Base-by-base conservation (phyloP, 2,797 vertebrate genomes). In the Sebastolobus altivelis region DNA sequence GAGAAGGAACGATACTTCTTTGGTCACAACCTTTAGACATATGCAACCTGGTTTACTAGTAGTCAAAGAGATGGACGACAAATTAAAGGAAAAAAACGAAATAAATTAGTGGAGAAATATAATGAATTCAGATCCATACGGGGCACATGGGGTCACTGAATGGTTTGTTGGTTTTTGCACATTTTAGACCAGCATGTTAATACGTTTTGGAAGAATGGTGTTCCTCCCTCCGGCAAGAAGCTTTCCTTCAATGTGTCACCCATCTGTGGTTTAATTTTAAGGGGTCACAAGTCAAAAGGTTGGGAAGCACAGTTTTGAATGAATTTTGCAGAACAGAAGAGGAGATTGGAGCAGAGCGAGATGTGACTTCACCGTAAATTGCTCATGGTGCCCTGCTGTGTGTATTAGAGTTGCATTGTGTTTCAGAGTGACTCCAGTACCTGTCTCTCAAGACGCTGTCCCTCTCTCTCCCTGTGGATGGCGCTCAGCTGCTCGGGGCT, bases 361-460 rank as follows among this genome's bases (percentile, higher is more conserved):
- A 46, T 9, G 4, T 27, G 55, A 62, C 40, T 12, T 63, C 5
- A 40, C 16, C 2, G 12, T 22, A 18, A 62, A 61, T 10, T 29
- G 8, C n/a, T 65, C 25, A n/a, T 22, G 11, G 61, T 29, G 14
- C 7, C 8, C 35, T 58, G 40, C 35, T 58, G 59, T 33, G 38
- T 58, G 3, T 63, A 20, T 33, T 8, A 11, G 16, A 38, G 35
- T 11, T 59, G 65, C 20, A 67, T 29, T 59, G 65, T 67, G 10
- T 74, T 56, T 65, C 0, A 63, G 29, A 27, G 20, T 70, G 61
- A 66, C 31, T 79, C 31, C 2, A 37, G 46, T 88, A 96, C 96
- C 95, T 96, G 84, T 91, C 49, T 94, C 68, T 95, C 84, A 8
- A 81, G 72, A 27, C 87, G 13, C 81, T 96, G 96, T 33, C 82